These are phyloP conservation scores for Fregata magnificens DNA, from an alignment of 2,113 vertebrate genomes.

Conservation along the genomic window DNA sequence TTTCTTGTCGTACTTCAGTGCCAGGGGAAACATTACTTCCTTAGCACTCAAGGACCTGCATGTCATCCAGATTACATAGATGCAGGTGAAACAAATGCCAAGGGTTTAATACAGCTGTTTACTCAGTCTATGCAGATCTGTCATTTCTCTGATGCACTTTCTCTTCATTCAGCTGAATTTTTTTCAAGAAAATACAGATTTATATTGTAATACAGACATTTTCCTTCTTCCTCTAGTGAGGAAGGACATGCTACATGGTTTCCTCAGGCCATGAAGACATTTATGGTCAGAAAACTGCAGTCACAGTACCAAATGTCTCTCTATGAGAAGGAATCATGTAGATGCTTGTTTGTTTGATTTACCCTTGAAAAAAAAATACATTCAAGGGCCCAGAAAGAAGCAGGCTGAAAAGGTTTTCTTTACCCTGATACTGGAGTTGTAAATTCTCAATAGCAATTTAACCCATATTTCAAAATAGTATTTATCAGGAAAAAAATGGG, in stretches of 20 bases:
- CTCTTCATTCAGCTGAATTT: background rate
- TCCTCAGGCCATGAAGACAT: background rate
- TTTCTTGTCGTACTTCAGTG: background rate
- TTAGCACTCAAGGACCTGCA: background rate
- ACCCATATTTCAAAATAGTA: background rate
- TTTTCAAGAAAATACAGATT: background rate
- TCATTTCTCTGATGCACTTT: background rate
- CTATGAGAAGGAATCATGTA: background rate
- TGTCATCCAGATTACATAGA: background rate
- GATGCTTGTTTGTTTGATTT: background rate
- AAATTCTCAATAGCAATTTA: background rate
- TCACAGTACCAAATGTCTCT: background rate
- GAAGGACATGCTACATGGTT: background rate
- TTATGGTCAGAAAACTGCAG: background rate
- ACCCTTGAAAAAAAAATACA: background rate
- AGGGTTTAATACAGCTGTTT: background rate
- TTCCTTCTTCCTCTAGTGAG: background rate
- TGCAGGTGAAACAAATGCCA: background rate
- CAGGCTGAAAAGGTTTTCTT: background rate
- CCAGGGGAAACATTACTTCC: background rate
- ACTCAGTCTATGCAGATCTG: background rate
- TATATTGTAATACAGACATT: background rate
- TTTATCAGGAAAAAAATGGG: accelerated
- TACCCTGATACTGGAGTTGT: background rate
- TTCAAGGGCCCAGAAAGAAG: background rate